Evolutionary conservation across 2,888 invertebrate species (phyloP).

Genomic region (Monoplex corrugatus): DNA sequence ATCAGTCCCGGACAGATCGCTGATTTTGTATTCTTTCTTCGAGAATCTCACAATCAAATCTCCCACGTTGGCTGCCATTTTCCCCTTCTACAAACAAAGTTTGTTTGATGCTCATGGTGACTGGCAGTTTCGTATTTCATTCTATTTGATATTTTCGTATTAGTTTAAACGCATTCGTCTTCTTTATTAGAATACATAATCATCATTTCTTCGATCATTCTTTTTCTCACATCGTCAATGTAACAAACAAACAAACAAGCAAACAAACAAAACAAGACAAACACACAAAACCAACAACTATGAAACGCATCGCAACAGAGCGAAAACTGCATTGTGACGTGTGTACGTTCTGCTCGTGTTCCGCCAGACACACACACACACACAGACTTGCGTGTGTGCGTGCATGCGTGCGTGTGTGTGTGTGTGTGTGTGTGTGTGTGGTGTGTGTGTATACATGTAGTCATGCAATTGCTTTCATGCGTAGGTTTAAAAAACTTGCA

Average conservation of each 20-base stretch:
- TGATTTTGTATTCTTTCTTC: slow-evolving; percentile 92
- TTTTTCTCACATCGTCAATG: not conserved
- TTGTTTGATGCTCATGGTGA: not conserved
- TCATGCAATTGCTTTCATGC: no score
- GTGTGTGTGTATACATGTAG: no score
- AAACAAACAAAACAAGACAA: not conserved
- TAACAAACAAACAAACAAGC: not conserved
- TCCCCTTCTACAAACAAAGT: not conserved
- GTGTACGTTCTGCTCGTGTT: not conserved
- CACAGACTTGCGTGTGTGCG: no score
- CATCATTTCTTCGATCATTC: not conserved
- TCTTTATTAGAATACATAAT: not conserved
- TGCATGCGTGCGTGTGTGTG: no score
- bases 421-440: no score
- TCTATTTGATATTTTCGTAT: no score
- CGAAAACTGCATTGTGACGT: not conserved
- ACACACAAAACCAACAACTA: not conserved
- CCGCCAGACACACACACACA: no score
- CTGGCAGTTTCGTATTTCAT: slow-evolving; percentile 17
- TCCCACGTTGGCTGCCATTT: slow-evolving; percentile 63
- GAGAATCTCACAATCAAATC: slow-evolving; percentile 93
- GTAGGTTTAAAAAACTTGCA: no score
- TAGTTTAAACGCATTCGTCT: no score
- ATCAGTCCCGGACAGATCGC: slow-evolving; percentile 88
- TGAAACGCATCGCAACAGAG: not conserved